Conservation (phyloP, 2,888 invertebrate species). For the Aphrophora alni region DNA sequence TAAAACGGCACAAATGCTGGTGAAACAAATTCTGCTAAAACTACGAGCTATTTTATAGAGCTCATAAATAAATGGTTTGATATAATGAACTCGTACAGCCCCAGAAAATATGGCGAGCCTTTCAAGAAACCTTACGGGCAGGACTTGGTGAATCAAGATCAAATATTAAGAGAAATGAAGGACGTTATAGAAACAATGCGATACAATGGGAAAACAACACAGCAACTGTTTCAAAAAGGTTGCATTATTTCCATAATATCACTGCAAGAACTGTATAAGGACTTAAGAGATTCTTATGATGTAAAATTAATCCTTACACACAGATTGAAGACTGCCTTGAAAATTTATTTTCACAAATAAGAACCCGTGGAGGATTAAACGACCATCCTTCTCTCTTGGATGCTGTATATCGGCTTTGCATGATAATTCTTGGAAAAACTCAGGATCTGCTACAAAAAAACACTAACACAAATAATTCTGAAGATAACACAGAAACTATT, state of each 20-base stretch:
- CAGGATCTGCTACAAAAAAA: slow-evolving; percentile 17
- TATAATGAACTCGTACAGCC: neutral
- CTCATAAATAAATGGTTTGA: too few species aligned
- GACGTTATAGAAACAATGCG: slow-evolving; percentile 15
- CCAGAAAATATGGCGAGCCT: slow-evolving; percentile 16
- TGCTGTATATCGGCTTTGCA: slow-evolving; percentile 44
- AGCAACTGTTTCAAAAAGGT: slow-evolving; percentile 29
- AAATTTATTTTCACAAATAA: slow-evolving; percentile 41
- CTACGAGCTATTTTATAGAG: neutral
- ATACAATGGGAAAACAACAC: slow-evolving; percentile 15
- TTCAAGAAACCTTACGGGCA: slow-evolving; percentile 16
- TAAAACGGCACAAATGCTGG: neutral
- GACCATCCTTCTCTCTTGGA: slow-evolving; percentile 49
- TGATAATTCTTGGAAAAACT: slow-evolving; percentile 48
- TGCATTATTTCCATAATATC: slow-evolving; percentile 28
- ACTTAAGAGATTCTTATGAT: neutral
- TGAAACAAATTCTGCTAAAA: neutral
- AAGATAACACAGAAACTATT: slow-evolving; percentile 5
- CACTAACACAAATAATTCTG: slow-evolving; percentile 18
- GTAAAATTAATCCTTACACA: slow-evolving; percentile 20
- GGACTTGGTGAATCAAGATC: slow-evolving; percentile 25
- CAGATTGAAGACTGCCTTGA: slow-evolving; percentile 12
- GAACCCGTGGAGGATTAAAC: slow-evolving; percentile 46
- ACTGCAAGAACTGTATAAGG: slow-evolving; percentile 18
- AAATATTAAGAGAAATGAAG: neutral